These are phyloP conservation scores for Chaenocephalus aceratus DNA, from an alignment of 2,113 vertebrate genomes.

Conservation along the genomic window DNA sequence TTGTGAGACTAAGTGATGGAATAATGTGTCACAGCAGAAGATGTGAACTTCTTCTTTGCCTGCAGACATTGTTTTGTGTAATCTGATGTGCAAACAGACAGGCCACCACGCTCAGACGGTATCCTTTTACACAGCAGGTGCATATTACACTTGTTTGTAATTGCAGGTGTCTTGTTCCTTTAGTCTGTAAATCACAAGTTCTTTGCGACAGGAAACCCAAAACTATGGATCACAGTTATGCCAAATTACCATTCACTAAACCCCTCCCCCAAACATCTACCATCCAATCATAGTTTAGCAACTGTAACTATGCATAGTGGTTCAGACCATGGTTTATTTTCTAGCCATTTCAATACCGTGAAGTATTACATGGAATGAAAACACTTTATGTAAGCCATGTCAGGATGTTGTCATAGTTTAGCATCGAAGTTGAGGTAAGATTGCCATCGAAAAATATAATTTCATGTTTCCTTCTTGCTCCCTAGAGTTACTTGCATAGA, in stretches of 20 bases:
- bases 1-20: slow-evolving; percentile 49
- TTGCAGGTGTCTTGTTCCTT: slow-evolving; percentile 40
- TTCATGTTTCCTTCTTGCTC: slow-evolving; percentile 1
- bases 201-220: slow-evolving; percentile 13
- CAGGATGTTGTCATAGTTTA: no score
- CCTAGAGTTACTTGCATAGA: slow-evolving; percentile 1
- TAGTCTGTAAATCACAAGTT: slow-evolving; percentile 32
- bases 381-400: not conserved
- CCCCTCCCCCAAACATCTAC: not conserved
- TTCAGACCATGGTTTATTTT: not conserved
- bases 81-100: slow-evolving; percentile 55
- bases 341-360: not conserved
- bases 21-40: slow-evolving; percentile 36
- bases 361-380: not conserved
- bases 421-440: not conserved
- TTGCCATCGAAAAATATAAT: slow-evolving; percentile 3
- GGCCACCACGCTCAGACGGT: slow-evolving; percentile 7
- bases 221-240: not conserved
- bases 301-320: not conserved
- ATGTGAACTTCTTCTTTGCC: slow-evolving; percentile 17
- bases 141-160: slow-evolving; percentile 40
- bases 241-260: not conserved
- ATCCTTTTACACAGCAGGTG: slow-evolving; percentile 29
- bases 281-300: not conserved
- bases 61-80: slow-evolving; percentile 49